A percentile compares a stretch with the other conserved stretches of the same genome.
Conservation (phyloP, 1,140 invertebrate genomes). For the Achroia grisella region DNA sequence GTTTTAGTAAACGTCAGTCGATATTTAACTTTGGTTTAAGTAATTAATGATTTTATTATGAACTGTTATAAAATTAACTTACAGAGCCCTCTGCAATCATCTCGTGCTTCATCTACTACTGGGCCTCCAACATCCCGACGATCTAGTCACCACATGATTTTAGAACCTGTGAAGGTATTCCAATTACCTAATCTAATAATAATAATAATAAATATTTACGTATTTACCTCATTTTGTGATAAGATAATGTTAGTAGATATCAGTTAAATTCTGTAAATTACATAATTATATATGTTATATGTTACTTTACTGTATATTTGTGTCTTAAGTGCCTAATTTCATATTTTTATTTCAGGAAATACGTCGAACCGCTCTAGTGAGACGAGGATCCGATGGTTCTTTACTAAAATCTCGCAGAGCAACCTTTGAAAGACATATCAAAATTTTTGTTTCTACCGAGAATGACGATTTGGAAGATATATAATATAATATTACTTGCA, state of each 20-base stretch:
- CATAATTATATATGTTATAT: too few species aligned
- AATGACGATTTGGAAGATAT: slow-evolving; percentile 7
- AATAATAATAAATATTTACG: background rate
- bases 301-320: too few species aligned
- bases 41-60: too few species aligned
- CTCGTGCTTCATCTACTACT: slow-evolving; percentile 48
- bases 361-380: slow-evolving; percentile 40
- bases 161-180: slow-evolving; percentile 53
- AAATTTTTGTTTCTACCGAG: slow-evolving; percentile 54
- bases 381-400: slow-evolving; percentile 59
- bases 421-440: slow-evolving; percentile 40
- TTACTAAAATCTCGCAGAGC: slow-evolving; percentile 30
- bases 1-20: too few species aligned
- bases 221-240: too few species aligned
- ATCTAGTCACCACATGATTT: slow-evolving; percentile 53
- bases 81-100: slow-evolving; percentile 48
- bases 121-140: slow-evolving; percentile 52
- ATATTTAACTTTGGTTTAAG: too few species aligned
- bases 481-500: background rate
- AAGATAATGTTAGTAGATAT: too few species aligned
- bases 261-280: too few species aligned
- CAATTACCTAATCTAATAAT: background rate
- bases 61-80: slow-evolving; percentile 14
- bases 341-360: slow-evolving; percentile 50
- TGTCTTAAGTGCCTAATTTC: too few species aligned